These are phyloP conservation scores for Eristalis tenax DNA, from an alignment of 2,888 invertebrate species.

Conservation along the genomic window DNA sequence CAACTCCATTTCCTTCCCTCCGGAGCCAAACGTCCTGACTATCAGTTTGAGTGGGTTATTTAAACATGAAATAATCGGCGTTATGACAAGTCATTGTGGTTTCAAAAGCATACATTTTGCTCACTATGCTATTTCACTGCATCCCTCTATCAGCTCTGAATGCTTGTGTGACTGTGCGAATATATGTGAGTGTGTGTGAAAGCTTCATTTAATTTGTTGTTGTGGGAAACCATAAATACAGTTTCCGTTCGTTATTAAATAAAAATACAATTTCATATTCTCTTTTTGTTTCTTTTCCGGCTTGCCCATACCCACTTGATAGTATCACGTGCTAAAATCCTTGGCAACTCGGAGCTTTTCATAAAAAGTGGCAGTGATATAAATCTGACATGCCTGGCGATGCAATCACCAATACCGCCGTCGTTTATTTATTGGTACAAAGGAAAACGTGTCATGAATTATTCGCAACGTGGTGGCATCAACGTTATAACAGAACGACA, in stretches of 20 bases:
- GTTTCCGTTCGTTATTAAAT: constrained; percentile 60
- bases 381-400: constrained; percentile 94
- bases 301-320: constrained; percentile 74
- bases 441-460: constrained; percentile 91
- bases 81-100: background rate
- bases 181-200: background rate
- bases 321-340: constrained; percentile 95
- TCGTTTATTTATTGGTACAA: constrained; percentile 94
- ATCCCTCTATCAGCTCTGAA: background rate
- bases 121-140: background rate
- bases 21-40: background rate
- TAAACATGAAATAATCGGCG: background rate
- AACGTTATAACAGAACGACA: constrained; percentile 94
- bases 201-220: background rate
- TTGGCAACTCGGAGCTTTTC: constrained; percentile 92
- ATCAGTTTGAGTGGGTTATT: background rate
- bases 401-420: constrained; percentile 87
- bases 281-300: constrained; percentile 28
- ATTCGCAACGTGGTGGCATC: constrained; percentile 93
- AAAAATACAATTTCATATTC: constrained; percentile 54
- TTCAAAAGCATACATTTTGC: background rate
- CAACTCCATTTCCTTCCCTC: too few relatives aligned
- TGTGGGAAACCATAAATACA: constrained; percentile 44
- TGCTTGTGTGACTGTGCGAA: background rate
- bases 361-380: constrained; percentile 96